Evolutionary conservation across 2,797 vertebrate genomes (phyloP), one percentile per base, ranked within the genome.

Genomic region (Hybognathus amarus): DNA sequence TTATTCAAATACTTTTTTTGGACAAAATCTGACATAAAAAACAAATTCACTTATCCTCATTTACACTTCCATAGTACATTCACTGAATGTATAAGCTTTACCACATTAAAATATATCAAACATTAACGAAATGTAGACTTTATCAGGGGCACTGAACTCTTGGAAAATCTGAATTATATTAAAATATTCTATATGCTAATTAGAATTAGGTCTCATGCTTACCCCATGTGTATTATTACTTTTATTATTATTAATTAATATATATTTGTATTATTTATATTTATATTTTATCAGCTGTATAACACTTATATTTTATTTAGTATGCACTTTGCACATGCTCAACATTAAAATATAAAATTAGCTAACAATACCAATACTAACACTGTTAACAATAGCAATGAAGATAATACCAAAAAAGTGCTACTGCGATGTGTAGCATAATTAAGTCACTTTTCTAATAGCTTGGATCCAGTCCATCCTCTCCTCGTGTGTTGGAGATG

Each of bases 381-480:
- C n/a, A 61, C 24, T 59, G n/a, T 59, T 27, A 61, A 38, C 73
- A 56, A 56, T n/a, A 9, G 45, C 45, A 47, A 47, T 47, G 45
- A 15, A 74, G 15, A 42, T 4, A 56, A 8, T 42, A 61, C 13
- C n/a, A 61, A 20, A 30, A 77, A 54, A n/a, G 5, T n/a, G 1
- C 13, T 63, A 12, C 2, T 63, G 61, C 13, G 30, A 24, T 6
- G 56, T 61, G 24, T 61, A 27, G 5, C 59, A 61, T 75, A 24
- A 42, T 85, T 80, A 97, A 79, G 95, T 96, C 63, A 96, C 90
- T 78, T 93, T 90, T 89, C 96, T 96, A 88, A 99, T 97, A 15
- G 97, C 97, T 71, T 97, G 94, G 20, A 99, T 97, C 98, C 98
- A 99, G 73, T 96, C 95, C 83, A 93, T 94, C 92, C 97, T 94